Percentiles rank a stretch among this genome's conserved stretches.
Conservation (phyloP, 2,888 invertebrate species). For the Tubiluchus corallicola region DNA sequence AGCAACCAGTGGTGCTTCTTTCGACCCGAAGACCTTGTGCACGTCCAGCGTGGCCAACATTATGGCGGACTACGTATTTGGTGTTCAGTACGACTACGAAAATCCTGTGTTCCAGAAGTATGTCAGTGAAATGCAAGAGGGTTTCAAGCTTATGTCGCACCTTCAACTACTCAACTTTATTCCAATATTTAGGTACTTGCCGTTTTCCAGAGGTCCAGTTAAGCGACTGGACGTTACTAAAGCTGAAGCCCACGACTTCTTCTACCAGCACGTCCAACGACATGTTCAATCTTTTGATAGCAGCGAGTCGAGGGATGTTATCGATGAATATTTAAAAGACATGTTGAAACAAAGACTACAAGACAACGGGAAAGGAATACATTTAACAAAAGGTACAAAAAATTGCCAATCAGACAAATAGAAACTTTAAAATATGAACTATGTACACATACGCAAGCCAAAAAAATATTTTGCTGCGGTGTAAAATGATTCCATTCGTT, state of each 20-base stretch:
- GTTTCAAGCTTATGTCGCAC: not conserved
- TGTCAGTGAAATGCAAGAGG: conserved; percentile 1
- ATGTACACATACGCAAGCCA: no score
- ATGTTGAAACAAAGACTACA: no score
- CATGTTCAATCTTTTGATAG: not conserved
- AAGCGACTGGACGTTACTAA: not conserved
- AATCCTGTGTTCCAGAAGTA: not conserved
- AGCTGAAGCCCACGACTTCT: not conserved
- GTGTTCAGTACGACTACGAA: not conserved
- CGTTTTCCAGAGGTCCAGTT: not conserved
- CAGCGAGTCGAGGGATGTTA: not conserved
- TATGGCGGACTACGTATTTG: not conserved
- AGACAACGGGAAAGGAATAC: no score
- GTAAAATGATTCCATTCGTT: no score
- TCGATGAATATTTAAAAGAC: not conserved
- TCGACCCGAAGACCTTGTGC: not conserved
- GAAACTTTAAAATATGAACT: no score
- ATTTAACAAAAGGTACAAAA: no score
- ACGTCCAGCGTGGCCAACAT: not conserved
- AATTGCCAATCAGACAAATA: no score
- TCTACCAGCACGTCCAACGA: not conserved
- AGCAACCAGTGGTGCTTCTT: not conserved
- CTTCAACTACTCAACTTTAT: not conserved
- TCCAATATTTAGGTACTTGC: not conserved
- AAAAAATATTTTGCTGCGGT: no score